Conservation (phyloP, 2,797 vertebrate genomes). For the Florisuga fusca region DNA sequence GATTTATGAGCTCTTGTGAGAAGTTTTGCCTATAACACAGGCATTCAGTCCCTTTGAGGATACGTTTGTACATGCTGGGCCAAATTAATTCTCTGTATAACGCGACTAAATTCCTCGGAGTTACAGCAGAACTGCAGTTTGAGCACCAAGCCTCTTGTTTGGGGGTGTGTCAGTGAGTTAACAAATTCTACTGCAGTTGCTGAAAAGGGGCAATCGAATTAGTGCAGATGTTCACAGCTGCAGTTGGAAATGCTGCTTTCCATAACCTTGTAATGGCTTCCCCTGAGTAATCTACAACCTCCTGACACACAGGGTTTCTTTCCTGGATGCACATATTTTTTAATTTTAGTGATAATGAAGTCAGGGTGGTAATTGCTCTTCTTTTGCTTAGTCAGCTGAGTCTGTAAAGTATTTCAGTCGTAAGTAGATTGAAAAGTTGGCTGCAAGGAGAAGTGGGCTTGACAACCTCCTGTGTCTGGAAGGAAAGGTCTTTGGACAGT, state of each 20-base stretch:
- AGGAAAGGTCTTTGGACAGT: neutral
- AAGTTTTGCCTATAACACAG: neutral
- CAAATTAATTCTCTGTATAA: neutral
- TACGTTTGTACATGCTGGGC: neutral
- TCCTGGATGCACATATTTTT: neutral
- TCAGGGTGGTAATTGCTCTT: neutral
- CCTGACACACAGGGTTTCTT: neutral
- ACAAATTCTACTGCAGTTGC: neutral
- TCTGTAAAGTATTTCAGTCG: neutral
- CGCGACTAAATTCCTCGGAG: fast-evolving
- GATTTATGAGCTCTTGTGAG: neutral
- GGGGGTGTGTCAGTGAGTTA: neutral
- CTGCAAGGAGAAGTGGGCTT: neutral
- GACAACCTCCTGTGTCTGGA: neutral
- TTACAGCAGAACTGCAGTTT: neutral
- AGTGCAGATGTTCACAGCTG: neutral
- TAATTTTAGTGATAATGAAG: neutral
- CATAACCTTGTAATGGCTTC: neutral
- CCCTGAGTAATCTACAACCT: neutral
- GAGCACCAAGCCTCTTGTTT: neutral
- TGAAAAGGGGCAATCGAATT: neutral
- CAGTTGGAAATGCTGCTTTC: neutral
- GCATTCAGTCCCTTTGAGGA: neutral
- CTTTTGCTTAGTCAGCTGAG: neutral
- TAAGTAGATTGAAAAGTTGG: neutral